phyloP scores from a whole-genome alignment of 2,888 invertebrate genomes.

The Megaustenia siamemsis region DNA sequence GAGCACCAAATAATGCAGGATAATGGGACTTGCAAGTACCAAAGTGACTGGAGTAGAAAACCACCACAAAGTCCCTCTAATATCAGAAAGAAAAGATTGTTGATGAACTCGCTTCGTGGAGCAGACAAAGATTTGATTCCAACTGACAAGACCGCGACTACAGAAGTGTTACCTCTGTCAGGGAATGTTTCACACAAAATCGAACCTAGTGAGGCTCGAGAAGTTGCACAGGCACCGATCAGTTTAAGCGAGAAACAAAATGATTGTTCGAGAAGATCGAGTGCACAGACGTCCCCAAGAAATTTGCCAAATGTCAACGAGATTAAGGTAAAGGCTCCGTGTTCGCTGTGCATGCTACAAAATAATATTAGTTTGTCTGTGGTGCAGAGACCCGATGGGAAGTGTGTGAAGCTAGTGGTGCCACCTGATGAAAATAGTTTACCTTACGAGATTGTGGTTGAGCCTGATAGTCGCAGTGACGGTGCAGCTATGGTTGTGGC shows the following conservation, averaged over 20 bases:
- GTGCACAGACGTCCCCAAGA: too few relatives aligned
- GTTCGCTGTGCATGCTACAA: background rate
- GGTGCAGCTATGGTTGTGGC: constrained; percentile 16
- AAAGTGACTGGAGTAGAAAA: background rate
- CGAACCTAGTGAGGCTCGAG: too few relatives aligned
- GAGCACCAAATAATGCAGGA: background rate
- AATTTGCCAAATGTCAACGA: background rate
- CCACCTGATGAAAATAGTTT: background rate
- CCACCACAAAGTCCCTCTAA: background rate
- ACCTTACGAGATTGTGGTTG: constrained; percentile 7
- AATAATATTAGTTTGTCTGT: constrained; percentile 17
- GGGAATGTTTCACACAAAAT: background rate
- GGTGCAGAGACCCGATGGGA: background rate
- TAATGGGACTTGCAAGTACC: background rate
- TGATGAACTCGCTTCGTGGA: too few relatives aligned
- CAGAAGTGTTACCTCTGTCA: background rate
- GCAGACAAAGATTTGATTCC: background rate
- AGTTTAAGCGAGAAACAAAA: background rate
- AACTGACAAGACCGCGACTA: background rate
- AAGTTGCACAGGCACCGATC: background rate
- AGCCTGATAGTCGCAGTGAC: background rate
- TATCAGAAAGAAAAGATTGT: background rate
- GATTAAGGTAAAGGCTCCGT: constrained; percentile 32
- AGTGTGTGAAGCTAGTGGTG: background rate
- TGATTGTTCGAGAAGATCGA: background rate